Evolutionary conservation across 2,888 invertebrate genomes (phyloP).

Genomic region (Nezara viridula): DNA sequence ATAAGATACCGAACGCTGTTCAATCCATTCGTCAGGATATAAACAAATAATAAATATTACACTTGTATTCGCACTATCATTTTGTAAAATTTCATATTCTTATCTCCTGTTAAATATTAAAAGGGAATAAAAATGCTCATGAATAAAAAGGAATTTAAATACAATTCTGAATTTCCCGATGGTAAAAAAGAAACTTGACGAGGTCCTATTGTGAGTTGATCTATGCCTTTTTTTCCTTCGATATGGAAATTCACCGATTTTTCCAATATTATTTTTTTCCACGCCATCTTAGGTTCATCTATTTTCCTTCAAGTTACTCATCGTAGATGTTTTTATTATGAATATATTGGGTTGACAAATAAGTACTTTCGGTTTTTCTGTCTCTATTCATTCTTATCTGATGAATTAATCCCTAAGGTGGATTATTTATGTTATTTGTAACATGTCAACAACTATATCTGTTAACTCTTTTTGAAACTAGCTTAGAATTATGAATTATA

Average conservation of each 20-base stretch:
- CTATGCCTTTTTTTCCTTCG: neutral
- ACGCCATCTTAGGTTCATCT: neutral
- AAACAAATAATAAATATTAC: neutral
- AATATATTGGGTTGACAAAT: no score
- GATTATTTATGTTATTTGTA: no score
- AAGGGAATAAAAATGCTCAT: neutral
- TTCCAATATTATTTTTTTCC: neutral
- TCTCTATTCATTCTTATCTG: no score
- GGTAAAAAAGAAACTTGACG: constrained; percentile 1
- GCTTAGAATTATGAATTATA: no score
- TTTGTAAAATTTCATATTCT: neutral
- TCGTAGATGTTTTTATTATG: neutral
- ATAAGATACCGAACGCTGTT: neutral
- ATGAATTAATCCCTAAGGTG: no score
- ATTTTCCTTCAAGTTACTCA: neutral
- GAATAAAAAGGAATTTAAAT: neutral
- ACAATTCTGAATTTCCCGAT: neutral
- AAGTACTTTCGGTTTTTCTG: no score
- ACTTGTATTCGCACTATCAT: neutral
- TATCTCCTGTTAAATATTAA: neutral
- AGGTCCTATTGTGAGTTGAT: neutral
- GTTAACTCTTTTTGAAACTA: no score
- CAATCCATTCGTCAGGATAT: neutral
- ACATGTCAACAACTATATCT: no score
- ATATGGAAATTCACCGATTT: neutral